Percentiles rank a stretch among this genome's conserved stretches.
phyloP scores from a whole-genome alignment of 23 tunicate genomes.

The Oikopleura vanhoeffeni region DNA sequence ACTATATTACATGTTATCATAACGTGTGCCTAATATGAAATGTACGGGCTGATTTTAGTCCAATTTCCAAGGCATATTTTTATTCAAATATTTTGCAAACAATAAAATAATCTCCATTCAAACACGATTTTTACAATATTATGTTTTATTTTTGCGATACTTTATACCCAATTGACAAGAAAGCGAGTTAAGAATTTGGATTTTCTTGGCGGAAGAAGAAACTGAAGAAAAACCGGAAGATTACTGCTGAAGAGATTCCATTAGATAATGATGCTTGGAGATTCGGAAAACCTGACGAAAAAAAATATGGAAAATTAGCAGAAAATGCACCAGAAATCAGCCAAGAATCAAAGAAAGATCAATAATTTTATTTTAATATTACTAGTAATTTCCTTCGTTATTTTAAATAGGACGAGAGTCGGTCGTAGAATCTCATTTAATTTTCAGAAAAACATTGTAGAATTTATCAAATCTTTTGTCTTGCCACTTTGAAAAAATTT shows the following conservation, averaged over 20 bases:
- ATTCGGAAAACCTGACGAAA: not conserved
- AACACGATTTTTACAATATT: not conserved
- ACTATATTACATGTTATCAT: no score
- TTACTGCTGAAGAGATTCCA: not conserved
- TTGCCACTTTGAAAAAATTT: no score
- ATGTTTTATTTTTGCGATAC: not conserved
- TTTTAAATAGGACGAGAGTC: no score
- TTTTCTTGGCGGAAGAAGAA: constrained; percentile 38
- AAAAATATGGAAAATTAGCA: no score
- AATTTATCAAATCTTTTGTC: no score
- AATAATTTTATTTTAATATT: no score
- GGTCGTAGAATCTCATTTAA: no score
- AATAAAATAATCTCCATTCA: not conserved
- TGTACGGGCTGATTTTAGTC: not conserved
- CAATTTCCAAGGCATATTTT: not conserved
- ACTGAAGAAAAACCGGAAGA: constrained; percentile 19
- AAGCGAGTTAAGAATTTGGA: constrained; percentile 63
- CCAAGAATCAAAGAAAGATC: no score
- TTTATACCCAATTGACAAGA: constrained; percentile 86
- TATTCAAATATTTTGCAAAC: not conserved
- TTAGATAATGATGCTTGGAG: not conserved
- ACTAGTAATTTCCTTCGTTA: no score
- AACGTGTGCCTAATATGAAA: no score
- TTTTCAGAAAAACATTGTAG: no score
- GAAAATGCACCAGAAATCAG: no score